Conservation (phyloP, 2,888 invertebrate genomes). For the Caenorhabditis japonica region DNA sequence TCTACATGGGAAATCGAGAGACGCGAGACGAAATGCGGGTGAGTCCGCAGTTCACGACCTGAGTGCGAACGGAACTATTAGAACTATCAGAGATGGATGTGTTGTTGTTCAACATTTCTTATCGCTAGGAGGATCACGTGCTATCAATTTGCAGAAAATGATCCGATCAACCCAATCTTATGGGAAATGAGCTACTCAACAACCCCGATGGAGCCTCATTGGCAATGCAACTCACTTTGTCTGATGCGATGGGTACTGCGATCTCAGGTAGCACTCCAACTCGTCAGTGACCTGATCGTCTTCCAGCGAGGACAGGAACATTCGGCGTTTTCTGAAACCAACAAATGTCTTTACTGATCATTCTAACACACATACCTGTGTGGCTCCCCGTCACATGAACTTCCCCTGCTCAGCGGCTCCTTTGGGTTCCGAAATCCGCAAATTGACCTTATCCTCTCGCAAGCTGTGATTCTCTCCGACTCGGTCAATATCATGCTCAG, state of each 20-base stretch:
- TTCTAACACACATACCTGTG: conserved; percentile 19
- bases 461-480: conserved; percentile 55
- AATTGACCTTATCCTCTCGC: conserved; percentile 50
- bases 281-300: conserved; percentile 70
- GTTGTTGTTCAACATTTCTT: no score
- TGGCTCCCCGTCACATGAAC: conserved; percentile 61
- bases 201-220: no score
- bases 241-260: conserved; percentile 54
- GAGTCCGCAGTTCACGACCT: no score
- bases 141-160: no score
- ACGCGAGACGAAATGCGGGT: no score
- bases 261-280: conserved; percentile 64
- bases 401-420: conserved; percentile 58
- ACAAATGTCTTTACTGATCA: not conserved
- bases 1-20: no score
- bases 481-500: conserved; percentile 65
- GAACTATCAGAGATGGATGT: no score
- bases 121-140: no score
- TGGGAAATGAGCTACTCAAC: no score
- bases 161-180: no score
- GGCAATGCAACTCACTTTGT: conserved; percentile 60
- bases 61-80: no score
- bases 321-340: conserved; percentile 64
- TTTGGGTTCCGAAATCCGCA: conserved; percentile 57
- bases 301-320: conserved; percentile 70